Evolutionary conservation across 30 jellyfish, hydroid and myxozoan species (phyloP), one percentile per base, ranked within the genome.

Genomic region (Clytia hemisphaerica): DNA sequence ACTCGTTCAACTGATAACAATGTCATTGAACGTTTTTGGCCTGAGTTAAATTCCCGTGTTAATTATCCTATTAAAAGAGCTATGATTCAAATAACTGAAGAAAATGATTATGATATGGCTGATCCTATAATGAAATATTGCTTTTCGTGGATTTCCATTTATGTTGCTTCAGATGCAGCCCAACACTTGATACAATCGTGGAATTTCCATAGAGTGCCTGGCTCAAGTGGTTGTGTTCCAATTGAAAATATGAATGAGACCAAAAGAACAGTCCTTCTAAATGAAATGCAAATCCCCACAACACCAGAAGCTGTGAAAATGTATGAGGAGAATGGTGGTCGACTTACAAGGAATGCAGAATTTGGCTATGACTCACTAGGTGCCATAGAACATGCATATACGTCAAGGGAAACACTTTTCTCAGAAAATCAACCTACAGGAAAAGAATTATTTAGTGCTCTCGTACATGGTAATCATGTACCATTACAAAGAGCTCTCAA

Each of bases 131-230:
- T 51, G 10, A 51, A 51, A 22, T 51, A 12, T 51, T 51, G 66
- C 66, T 22, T 51, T 51, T 51, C 66, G 31, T 51, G 66, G 66
- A 14, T 51, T 15, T 51, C 31, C 24, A 51, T 14, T 51, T 12
- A 12, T n/a, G 66, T 51, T 14, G 30, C 24, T 10, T 14, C 30
- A 10, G 66, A 51, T 51, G 66, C 66, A 51, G 66, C 66, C 28
- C 16, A 16, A 10, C 21, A 14, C 10, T 22, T 51, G 30, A 12
- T 24, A 12, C 21, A 51, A 14, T 51, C 66, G 10, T 51, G 66
- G 66, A 51, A 51, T 24, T 51, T 14, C 24, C 66, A 51, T 22
- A 51, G 66, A 51, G 30, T 51, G 16, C 66, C 66, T 51, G 66
- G 66, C 10, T 16, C 66, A 15, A 16, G 24, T 14, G 66, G 66